Base-by-base conservation (phyloP, 2,113 vertebrate genomes). In the Malurus cyaneus region DNA sequence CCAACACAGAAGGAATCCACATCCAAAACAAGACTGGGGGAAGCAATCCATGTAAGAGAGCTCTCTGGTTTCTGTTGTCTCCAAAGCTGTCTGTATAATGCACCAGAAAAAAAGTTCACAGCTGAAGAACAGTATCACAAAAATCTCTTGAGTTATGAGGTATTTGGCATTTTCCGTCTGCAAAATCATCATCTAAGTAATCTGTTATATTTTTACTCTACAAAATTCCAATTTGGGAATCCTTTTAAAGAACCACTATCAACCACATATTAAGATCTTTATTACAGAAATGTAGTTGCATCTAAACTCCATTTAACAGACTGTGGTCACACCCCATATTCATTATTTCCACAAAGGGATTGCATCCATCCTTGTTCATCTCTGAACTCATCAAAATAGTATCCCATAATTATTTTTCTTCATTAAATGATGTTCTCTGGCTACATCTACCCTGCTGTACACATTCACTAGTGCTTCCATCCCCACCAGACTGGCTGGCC, bases 281-380 rank as follows among this genome's bases (percentile, higher is more conserved):
- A 26, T 36, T 66, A 16, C 14, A 72, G 61, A 87, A 88, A 77
- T 32, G 5, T 59, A 11, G 4, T 31, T 65, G 21, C 25, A 24
- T 80, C 72, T 78, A 61, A 83, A 65, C 9, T 46, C 26, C 1
- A 1, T 42, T 92, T 74, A 84, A 18, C 9, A 78, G 73, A 59
- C n/a, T 3, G 7, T 49, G 23, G 31, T 34, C 20, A 24, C 32
- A 62, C 57, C 59, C 42, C 5, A 6, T 36, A 18, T 23, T 59
- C 0, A 1, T n/a, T 69, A 53, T 66, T 88, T 92, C 49, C 18
- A 41, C 25, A 46, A 42, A 69, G 16, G 19, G 16, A 56, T 36
- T 70, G 11, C n/a, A 23, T 28, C 18, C 3, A 50, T 6, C 7
- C 0, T 0, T 57, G 36, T 83, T n/a, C 23, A 31, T 46, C 60